Evolutionary conservation across 2,113 vertebrate species (phyloP), one percentile per base, ranked within the genome.

Genomic region (Psilopsiagon aymara): DNA sequence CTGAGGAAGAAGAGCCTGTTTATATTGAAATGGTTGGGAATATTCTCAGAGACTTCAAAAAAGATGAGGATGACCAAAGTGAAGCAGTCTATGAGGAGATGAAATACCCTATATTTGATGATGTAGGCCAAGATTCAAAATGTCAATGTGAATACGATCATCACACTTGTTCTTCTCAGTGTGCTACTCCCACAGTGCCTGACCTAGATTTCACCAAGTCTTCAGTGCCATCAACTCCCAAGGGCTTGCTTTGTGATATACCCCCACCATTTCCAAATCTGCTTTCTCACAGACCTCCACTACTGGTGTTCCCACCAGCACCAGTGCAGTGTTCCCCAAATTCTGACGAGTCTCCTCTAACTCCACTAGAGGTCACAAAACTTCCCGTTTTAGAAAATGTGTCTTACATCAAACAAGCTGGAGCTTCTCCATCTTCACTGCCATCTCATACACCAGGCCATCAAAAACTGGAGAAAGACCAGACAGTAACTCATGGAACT

Each of bases 21-120:
- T 99, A 99, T 97, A 99, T 99, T 35, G 99, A 99, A 98, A 99
- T 99, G 99, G 99, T 99, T 92, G 99, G 99, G 44, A 99, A 99
- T 97, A 98, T 99, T 81, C 97, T 99, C 86, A 97, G 98, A 80
- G 99, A 99, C 96, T 98, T 99, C 86, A 98, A 98, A 93, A 98
- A 97, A n/a, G 98, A 99, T 3, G 98, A 98, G 3, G 99, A 99
- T 2, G 99, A 99, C 95, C 99, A 99, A 98, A 98, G 98, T 0
- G 99, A 99, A 97, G 98, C 99, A 0, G 99, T 99, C 67, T 99
- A 99, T 6, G 99, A 99, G 95, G 99, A 99, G 97, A 99, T 99
- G 99, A 99, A 99, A 75, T 99, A 99, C 82, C 98, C 99, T 8
- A 97, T 98, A 82, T 97, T 98, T 67, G 99, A 99, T 76, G 99